A percentile compares a stretch with the other conserved stretches of the same genome.
These are phyloP conservation scores for Bombus huntii DNA, from an alignment of 1,140 invertebrate species.

Conservation along the genomic window DNA sequence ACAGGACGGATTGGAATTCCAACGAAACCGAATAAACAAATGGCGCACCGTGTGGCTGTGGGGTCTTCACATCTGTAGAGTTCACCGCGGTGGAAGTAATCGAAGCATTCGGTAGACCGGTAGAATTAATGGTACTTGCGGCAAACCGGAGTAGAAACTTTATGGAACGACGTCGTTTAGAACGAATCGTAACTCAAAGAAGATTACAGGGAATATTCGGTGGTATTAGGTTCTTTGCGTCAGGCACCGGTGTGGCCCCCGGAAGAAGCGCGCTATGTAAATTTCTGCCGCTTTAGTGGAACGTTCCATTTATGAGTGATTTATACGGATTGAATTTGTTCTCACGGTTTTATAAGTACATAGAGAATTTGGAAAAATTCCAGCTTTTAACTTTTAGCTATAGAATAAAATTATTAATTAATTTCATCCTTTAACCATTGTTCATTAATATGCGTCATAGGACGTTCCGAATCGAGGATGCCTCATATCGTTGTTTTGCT, in stretches of 20 bases:
- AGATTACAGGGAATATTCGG: slow-evolving; percentile 14
- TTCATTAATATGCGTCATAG: too few species aligned
- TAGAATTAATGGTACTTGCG: slow-evolving; percentile 5
- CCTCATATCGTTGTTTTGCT: too few species aligned
- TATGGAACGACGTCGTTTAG: slow-evolving; percentile 18
- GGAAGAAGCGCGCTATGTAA: neutral
- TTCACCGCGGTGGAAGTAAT: too few species aligned
- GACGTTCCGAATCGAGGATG: too few species aligned
- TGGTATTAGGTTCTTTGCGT: slow-evolving; percentile 14
- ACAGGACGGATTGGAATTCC: neutral
- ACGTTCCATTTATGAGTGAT: neutral
- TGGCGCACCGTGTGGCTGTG: neutral
- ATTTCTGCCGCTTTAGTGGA: neutral
- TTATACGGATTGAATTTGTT: neutral
- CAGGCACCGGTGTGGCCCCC: neutral
- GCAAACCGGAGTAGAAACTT: neutral
- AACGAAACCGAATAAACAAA: slow-evolving; percentile 12
- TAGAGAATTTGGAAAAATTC: neutral
- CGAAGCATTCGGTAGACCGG: neutral
- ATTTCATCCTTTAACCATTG: too few species aligned
- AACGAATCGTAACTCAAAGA: slow-evolving; percentile 4
- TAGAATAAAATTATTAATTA: neutral
- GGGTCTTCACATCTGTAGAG: neutral
- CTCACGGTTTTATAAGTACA: neutral
- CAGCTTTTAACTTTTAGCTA: neutral